Base-by-base conservation (phyloP, 2,888 invertebrate species). In the Xylota sylvarum region DNA sequence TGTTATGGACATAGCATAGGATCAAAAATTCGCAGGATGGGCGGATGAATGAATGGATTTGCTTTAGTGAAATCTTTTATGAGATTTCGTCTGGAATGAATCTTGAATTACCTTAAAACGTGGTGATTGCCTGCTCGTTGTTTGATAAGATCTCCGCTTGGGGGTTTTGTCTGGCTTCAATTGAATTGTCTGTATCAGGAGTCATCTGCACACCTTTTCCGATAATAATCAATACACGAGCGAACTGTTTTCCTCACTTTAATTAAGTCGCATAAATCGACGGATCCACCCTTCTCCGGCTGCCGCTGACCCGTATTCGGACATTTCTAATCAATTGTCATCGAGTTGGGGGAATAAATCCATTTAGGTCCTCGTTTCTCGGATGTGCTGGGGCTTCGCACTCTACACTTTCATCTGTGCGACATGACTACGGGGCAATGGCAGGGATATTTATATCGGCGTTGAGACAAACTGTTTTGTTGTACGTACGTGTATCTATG, bases 261-360 rank as follows among this genome's bases (percentile, higher is more conserved):
- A 85, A 80, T 85, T 85, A 80, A 80, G 74, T 74, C 69, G 43
- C 67, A 80, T 70, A 55, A 65, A 69, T 74, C 65, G 60, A 43
- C 52, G 52, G 43, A 62, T n/a, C 12, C 23, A 37, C 6, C 35
- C 5, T 6, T 14, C 48, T n/a, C 9, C 3, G 1, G 19, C 23
- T 10, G 27, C 9, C 19, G 35, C 35, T 48, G 56, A 50, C 46
- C 17, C 43, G 50, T 65, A 56, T 69, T 65, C 50, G 70, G 65
- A 67, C 60, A 43, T 81, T 81, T 81, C 76, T 81, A 85, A 85
- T 85, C 85, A 85, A 85, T 85, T 76, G 81, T 76, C 85, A 81
- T 85, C 65, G 72, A 67, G 64, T 52, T 32, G 50, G 58, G 65
- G 70, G 30, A 70, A 58, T 70, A 70, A 70, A 74, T 74, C 62